A percentile compares a stretch with the other conserved stretches of the same genome.
Evolutionary conservation across 2,113 vertebrate genomes (phyloP).

Genomic region (Xyliphius kryptos): DNA sequence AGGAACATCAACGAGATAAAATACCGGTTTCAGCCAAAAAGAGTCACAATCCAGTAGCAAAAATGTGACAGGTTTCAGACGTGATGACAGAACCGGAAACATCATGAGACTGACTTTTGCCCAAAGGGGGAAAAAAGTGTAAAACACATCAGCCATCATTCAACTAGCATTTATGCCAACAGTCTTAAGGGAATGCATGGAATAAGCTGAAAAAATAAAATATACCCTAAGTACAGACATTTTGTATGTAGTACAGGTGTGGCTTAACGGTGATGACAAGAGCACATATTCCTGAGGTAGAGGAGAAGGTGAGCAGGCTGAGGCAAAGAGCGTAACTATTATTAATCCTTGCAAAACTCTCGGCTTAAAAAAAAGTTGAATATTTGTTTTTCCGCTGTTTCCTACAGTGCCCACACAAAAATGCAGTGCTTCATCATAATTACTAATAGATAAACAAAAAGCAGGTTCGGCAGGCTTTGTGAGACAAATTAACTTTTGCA

Average conservation of each 20-base stretch:
- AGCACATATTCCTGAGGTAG: neutral
- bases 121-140: neutral
- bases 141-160: neutral
- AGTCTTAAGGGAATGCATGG: neutral
- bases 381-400: neutral
- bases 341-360: neutral
- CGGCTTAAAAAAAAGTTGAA: neutral
- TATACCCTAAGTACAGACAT: neutral
- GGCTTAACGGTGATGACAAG: constrained; percentile 9
- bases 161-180: neutral
- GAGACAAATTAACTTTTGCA: neutral
- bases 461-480: no score
- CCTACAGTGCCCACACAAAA: neutral
- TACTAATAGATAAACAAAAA: no score
- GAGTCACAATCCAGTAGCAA: neutral
- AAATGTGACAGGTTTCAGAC: neutral
- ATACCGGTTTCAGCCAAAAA: neutral
- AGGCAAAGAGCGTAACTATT: constrained; percentile 5
- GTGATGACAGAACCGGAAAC: neutral
- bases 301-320: neutral
- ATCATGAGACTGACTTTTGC: neutral
- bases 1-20: neutral
- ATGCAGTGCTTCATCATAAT: no score
- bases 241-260: constrained; percentile 20
- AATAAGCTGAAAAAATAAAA: neutral